A percentile compares a stretch with the other conserved stretches of the same genome.
Evolutionary conservation across 2,113 vertebrate genomes (phyloP).

Genomic region (Engraulis encrasicolus): DNA sequence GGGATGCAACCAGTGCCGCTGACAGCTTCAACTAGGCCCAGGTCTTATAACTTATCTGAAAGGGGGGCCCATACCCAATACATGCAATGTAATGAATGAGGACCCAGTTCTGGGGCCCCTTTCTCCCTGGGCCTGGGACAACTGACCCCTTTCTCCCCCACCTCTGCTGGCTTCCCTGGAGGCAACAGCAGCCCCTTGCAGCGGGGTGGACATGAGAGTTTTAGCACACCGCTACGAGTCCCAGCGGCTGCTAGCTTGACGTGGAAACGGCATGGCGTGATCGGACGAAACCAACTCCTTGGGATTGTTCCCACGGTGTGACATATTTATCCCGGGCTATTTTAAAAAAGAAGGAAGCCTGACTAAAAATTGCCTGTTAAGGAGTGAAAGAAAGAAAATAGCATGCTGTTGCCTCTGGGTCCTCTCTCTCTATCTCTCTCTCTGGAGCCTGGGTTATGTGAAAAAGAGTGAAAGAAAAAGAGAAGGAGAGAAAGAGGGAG

Average conservation of each 20-base stretch:
- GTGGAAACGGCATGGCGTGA: slow-evolving; percentile 41
- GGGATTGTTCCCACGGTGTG: slow-evolving; percentile 76
- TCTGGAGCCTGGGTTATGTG: slow-evolving; percentile 81
- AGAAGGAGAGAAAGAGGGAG: slow-evolving; percentile 27
- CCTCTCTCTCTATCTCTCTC: no score
- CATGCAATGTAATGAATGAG: no score
- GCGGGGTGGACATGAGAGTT: slow-evolving; percentile 19
- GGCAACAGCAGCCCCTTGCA: slow-evolving; percentile 9
- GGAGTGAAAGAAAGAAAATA: not conserved
- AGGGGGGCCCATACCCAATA: no score
- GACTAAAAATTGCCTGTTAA: slow-evolving; percentile 26
- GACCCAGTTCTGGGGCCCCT: no score
- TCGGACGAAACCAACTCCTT: slow-evolving; percentile 54
- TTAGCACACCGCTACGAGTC: slow-evolving; percentile 17
- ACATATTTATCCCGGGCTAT: slow-evolving; percentile 79
- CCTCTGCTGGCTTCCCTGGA: no score
- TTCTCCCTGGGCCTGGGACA: no score
- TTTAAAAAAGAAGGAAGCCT: slow-evolving; percentile 64
- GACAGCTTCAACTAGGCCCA: no score
- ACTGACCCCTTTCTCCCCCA: no score
- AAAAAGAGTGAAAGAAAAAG: slow-evolving; percentile 57
- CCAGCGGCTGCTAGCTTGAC: slow-evolving; percentile 20
- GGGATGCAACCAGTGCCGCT: no score
- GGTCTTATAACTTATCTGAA: no score
- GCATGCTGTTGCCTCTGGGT: slow-evolving; percentile 70